These are phyloP conservation scores for Paratrypauchen microcephalus DNA, from an alignment of 2,797 vertebrate genomes.

Conservation along the genomic window DNA sequence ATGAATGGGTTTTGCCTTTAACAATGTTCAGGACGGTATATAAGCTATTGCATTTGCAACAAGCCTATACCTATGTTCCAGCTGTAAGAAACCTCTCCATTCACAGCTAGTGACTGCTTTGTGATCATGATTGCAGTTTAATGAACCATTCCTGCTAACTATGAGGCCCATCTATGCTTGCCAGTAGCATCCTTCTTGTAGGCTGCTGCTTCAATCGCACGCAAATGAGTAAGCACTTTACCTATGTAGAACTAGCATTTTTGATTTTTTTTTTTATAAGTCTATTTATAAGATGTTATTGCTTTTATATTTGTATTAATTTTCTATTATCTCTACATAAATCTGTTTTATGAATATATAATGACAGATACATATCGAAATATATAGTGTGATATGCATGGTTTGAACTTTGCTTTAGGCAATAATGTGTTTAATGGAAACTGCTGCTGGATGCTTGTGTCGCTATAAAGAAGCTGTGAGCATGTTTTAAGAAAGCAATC, in stretches of 20 bases:
- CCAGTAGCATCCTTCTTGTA: slow-evolving; percentile 52
- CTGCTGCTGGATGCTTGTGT: slow-evolving; percentile 47
- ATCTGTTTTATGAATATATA: slow-evolving; percentile 67
- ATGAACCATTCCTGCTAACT: slow-evolving; percentile 27
- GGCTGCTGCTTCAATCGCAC: slow-evolving; percentile 65
- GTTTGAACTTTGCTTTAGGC: slow-evolving; percentile 59
- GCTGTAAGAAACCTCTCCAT: slow-evolving; percentile 50
- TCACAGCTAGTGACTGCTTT: slow-evolving; percentile 49
- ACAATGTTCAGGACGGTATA: slow-evolving; percentile 47
- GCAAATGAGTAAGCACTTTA: slow-evolving; percentile 77
- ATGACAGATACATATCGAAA: slow-evolving; percentile 52
- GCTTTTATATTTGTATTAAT: slow-evolving; percentile 75
- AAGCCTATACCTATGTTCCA: slow-evolving; percentile 28
- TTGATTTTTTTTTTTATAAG: slow-evolving; percentile 63
- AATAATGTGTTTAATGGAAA: slow-evolving; percentile 58
- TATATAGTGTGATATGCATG: slow-evolving; percentile 72
- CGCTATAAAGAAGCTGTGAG: slow-evolving; percentile 49
- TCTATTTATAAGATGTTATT: slow-evolving; percentile 70
- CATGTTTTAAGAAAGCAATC: slow-evolving; percentile 53
- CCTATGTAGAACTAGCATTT: slow-evolving; percentile 69
- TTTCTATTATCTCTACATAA: slow-evolving; percentile 72
- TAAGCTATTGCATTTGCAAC: slow-evolving; percentile 48
- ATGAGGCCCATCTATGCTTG: slow-evolving; percentile 54
- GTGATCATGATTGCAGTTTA: slow-evolving; percentile 25
- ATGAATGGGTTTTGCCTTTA: slow-evolving; percentile 42